These are phyloP conservation scores for Lordiphosa andalusiaca DNA, from an alignment of 2,888 invertebrate species.

Conservation along the genomic window DNA sequence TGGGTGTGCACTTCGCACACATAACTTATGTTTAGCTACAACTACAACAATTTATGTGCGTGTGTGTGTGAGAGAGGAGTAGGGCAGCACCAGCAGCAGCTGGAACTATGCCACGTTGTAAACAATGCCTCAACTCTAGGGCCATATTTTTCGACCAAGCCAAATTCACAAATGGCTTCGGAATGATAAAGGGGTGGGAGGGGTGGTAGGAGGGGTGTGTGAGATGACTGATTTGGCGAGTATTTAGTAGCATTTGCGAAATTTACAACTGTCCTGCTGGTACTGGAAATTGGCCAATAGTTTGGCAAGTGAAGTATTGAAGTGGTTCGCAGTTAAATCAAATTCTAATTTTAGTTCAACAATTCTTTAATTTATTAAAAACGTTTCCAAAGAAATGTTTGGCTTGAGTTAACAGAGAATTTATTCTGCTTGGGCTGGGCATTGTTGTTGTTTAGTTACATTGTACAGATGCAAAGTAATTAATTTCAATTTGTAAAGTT, in stretches of 20 bases:
- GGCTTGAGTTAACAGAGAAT: no score
- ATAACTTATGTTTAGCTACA: constrained; percentile 63
- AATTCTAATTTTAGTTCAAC: no score
- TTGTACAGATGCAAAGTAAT: constrained; percentile 58
- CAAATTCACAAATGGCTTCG: constrained; percentile 13
- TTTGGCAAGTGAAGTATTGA: no score
- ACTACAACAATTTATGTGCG: constrained; percentile 59
- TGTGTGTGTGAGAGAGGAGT: constrained; percentile 14
- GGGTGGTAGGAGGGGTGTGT: no score
- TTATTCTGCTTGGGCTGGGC: constrained; percentile 3
- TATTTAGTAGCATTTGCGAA: no score
- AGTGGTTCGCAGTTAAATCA: no score
- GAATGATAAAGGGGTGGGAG: not conserved
- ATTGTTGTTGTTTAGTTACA: constrained; percentile 30
- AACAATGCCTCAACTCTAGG: constrained; percentile 27
- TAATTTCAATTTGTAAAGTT: constrained; percentile 76
- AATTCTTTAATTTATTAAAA: no score
- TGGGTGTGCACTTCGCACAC: constrained; percentile 36
- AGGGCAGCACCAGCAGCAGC: constrained; percentile 12
- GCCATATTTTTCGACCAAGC: constrained; percentile 29
- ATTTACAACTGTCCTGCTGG: not conserved
- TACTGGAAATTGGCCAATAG: not conserved
- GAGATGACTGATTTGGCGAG: no score
- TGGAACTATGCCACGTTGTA: constrained; percentile 41
- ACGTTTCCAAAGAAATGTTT: no score